Base-by-base conservation (phyloP, 2,888 invertebrate species). In the Diadegma fenestrale region DNA sequence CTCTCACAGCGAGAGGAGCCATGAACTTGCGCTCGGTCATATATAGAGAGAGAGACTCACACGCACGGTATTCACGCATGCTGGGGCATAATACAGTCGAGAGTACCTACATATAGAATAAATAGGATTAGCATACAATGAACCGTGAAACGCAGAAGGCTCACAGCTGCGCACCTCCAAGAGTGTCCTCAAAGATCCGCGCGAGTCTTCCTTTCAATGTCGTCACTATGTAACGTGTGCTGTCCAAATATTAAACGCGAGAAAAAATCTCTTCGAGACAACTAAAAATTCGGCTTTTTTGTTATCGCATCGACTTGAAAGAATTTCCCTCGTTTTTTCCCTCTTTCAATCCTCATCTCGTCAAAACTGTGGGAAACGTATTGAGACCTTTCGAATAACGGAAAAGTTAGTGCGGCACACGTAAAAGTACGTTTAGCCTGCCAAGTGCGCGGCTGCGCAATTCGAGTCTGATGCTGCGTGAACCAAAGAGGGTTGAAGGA, bases 41-140 rank as follows among this genome's bases (percentile, higher is more conserved):
- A 43, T 71, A 51, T 51, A 26, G 37, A 2, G n/a, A 30, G 66
- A 63, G 33, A 43, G 19, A 33, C 64, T 41, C 33, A 37, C 22
- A 71, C 58, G 26, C 17, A 69, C 68, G 69, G 41, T 26, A 61
- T 75, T 30, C 80, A 84, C 80, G 80, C 76, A 80, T 66, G n/a
- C n/a, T n/a, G 45, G 14, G 26, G 45, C 45, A 80, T 69, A 63
- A 83, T 83, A 84, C 64, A 58, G 26, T 22, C 54, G 69, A 48
- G 45, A 41, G 76, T 72, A 58, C 58, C 58, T 26, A 58, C 30
- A 66, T 71, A 72, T 77, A 84, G 77, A 84, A 84, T 80, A 80
- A 80, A 84, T 77, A 81, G 79, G 76, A 85, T 86, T 86, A 79
- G 81, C 86, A 86, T 86, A 86, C 86, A 86, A 86, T 86, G 86